These are phyloP conservation scores for Odobenus rosmarus DNA, from an alignment of 2,113 vertebrate genomes.

Conservation along the genomic window DNA sequence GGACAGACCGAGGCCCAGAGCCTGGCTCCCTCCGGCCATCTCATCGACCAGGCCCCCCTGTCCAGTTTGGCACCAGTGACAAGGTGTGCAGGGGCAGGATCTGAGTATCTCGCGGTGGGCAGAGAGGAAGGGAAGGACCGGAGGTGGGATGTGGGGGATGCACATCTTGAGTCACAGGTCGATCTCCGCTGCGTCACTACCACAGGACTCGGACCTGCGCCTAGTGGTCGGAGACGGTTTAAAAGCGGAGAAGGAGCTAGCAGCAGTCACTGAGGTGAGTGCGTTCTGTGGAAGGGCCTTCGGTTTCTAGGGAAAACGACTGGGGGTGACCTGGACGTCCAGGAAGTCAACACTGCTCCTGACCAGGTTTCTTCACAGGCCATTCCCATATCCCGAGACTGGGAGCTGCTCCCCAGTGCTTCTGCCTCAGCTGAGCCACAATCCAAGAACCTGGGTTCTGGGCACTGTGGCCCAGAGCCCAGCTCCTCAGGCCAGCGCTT, in stretches of 20 bases:
- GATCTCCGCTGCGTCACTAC: not conserved
- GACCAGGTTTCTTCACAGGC: conserved; percentile 24
- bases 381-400: conserved; percentile 70
- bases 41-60: conserved; percentile 68
- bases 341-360: not conserved
- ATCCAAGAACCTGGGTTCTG: conserved; percentile 55
- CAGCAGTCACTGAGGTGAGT: conserved; percentile 67
- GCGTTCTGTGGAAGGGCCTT: not conserved
- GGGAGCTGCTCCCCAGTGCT: conserved; percentile 75
- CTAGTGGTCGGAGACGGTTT: conserved; percentile 69
- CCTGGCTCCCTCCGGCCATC: conserved; percentile 43
- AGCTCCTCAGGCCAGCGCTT: conserved; percentile 71
- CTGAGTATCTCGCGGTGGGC: not conserved
- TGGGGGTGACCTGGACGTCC: not conserved
- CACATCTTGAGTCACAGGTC: not conserved
- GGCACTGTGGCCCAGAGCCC: conserved; percentile 63
- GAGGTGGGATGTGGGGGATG: too few relatives aligned
- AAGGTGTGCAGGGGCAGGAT: conserved; percentile 70
- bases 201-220: conserved; percentile 75
- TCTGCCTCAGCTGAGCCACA: conserved; percentile 64
- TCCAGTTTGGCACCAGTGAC: conserved; percentile 79
- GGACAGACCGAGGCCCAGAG: conserved; percentile 70
- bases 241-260: conserved; percentile 73
- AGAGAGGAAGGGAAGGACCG: not conserved
- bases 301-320: too few relatives aligned